These are phyloP conservation scores for Rhopalosiphum maidis DNA, from an alignment of 1,140 invertebrate genomes.

Conservation along the genomic window DNA sequence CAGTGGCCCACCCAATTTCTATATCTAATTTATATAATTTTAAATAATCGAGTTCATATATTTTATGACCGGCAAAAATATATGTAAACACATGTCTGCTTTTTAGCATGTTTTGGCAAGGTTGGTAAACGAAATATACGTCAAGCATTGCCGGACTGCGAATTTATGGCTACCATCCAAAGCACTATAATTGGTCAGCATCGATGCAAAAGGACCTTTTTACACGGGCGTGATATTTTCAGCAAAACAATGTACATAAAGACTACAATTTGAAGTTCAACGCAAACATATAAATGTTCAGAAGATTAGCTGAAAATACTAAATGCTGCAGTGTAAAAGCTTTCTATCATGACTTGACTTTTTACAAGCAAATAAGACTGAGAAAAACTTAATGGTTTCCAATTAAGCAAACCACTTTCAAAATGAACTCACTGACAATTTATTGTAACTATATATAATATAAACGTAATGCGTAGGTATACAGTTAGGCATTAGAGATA, in stretches of 20 bases:
- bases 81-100: constrained; percentile 37
- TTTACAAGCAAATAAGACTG: neutral
- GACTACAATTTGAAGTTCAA: neutral
- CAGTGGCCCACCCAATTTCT: neutral
- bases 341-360: neutral
- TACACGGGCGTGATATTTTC: constrained; percentile 43
- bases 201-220: constrained; percentile 49
- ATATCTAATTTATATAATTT: neutral
- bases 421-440: neutral
- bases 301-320: neutral
- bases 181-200: constrained; percentile 52
- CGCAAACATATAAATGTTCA: neutral
- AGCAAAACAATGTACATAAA: neutral
- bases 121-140: constrained; percentile 39
- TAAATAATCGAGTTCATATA: neutral
- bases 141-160: constrained; percentile 48
- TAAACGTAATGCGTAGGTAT: neutral
- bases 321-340: neutral
- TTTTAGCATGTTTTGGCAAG: constrained; percentile 42
- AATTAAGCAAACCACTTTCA: neutral
- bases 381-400: neutral
- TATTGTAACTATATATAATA: neutral
- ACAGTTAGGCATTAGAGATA: neutral
- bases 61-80: neutral
- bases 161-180: constrained; percentile 42